Base-by-base conservation (phyloP, 2,113 vertebrate species). In the Phycodurus eques region DNA sequence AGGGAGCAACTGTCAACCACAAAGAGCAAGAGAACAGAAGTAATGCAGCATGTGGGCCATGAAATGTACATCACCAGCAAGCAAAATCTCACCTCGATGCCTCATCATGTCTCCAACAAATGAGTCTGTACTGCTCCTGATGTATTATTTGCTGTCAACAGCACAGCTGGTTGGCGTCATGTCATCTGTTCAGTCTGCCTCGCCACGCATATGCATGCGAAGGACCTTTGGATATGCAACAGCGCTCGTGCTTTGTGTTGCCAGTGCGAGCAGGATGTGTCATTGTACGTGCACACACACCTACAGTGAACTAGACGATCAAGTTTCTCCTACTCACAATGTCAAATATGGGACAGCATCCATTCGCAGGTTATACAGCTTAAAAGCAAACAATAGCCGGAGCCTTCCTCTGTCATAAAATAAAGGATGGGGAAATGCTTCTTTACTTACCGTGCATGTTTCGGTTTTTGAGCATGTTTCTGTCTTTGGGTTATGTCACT, bases 21-120 rank as follows among this genome's bases (percentile, higher is more conserved):
- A 61, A 69, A 61, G 44, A 64, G 19, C 1, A 53, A 17, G 54
- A 2, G 27, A 14, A 77, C 61, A 2, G 53, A 39, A 35, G 61
- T 67, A 57, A 8, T 35, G n/a, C 42, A 66, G 42, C 46, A 35
- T 44, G 0, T 31, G 15, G 71, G 72, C 6, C 31, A 63, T 66
- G 44, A 47, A 66, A 31, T 31, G 22, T 31, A 31, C 64, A 47
- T 66, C 63, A 3, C 3, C 14, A 1, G 2, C 14, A 2, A 72
- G 47, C 14, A 33, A 70, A 80, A 62, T 46, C 88, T 90, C 73
- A 90, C 87, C 83, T 87, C n/a, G 61, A 46, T 9, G 11, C 72
- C 56, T 88, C 88, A 89, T 88, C 87, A 88, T 89, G 19, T 74
- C 71, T 56, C 60, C 72, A 31, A 72, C 53, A 39, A 56, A 71